Conservation (phyloP, 2,888 invertebrate species). For the Polyploca ridens region DNA sequence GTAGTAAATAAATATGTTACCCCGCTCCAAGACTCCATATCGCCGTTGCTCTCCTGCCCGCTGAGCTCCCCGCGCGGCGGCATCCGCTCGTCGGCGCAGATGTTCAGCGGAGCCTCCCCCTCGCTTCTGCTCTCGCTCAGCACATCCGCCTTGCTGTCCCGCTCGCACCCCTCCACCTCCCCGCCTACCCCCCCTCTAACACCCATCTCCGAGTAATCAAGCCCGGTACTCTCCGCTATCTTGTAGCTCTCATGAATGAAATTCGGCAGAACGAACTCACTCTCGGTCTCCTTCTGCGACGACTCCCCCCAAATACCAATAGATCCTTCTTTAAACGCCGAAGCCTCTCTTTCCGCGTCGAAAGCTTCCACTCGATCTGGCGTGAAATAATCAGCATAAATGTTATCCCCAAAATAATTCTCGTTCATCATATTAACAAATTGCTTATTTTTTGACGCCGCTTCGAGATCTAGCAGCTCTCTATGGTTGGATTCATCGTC, state of each 20-base stretch:
- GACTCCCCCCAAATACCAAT: constrained; percentile 73
- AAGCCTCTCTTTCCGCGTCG: constrained; percentile 56
- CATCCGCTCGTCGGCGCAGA: constrained; percentile 94
- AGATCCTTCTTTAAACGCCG: constrained; percentile 57
- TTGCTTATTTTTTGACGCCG: constrained; percentile 73
- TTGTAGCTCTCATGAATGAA: constrained; percentile 80
- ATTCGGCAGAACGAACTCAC: constrained; percentile 74
- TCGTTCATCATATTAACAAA: constrained; percentile 80
- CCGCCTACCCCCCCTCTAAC: constrained; percentile 41
- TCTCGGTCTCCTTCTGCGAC: constrained; percentile 69
- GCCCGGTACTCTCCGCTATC: constrained; percentile 66
- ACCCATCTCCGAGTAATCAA: constrained; percentile 63
- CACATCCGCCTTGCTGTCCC: constrained; percentile 71
- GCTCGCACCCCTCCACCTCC: constrained; percentile 53
- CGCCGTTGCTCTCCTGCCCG: constrained; percentile 94
- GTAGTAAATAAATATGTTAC: constrained; percentile 61
- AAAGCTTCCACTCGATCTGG: constrained; percentile 73
- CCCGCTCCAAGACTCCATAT: constrained; percentile 91
- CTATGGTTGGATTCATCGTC: constrained; percentile 73
- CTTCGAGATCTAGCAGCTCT: constrained; percentile 71
- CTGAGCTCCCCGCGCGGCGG: constrained; percentile 94
- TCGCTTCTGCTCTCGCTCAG: constrained; percentile 67
- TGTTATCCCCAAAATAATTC: constrained; percentile 79
- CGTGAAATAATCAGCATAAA: constrained; percentile 78
- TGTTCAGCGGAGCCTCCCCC: constrained; percentile 84